A percentile compares a stretch with the other conserved stretches of the same genome.
These are phyloP conservation scores for Lethocerus indicus DNA, from an alignment of 1,140 invertebrate species.

Conservation along the genomic window DNA sequence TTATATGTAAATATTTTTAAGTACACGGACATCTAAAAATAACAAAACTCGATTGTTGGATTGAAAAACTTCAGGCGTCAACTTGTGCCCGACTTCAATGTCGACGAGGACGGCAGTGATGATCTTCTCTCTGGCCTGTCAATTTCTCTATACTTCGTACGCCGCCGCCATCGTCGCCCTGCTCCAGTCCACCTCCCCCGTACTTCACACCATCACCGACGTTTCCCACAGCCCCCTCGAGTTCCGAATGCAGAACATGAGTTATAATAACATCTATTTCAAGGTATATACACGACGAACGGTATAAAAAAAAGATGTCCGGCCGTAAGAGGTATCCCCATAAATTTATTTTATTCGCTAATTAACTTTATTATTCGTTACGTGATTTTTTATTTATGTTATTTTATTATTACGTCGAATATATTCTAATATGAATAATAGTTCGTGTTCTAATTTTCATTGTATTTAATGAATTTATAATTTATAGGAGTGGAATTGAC, in stretches of 20 bases:
- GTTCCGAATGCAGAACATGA: conserved; percentile 38
- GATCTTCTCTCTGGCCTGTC: conserved; percentile 35
- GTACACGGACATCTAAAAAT: no score
- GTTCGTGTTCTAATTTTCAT: no score
- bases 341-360: neutral
- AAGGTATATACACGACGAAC: no score
- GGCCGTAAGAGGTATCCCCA: conserved; percentile 24
- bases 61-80: no score
- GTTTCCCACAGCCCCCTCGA: conserved; percentile 38
- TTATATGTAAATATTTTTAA: no score
- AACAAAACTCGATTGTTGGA: no score
- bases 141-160: conserved; percentile 50
- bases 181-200: conserved; percentile 40
- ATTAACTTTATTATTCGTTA: neutral
- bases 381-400: no score
- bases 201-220: conserved; percentile 39
- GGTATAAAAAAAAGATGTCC: no score
- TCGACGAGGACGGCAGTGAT: conserved; percentile 33
- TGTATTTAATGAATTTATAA: neutral
- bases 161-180: conserved; percentile 54
- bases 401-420: no score
- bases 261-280: conserved; percentile 42
- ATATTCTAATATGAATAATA: no score
- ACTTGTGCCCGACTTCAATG: conserved; percentile 23
- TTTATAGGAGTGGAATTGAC: no score